Percentiles rank a stretch among this genome's conserved stretches.
Evolutionary conservation across 2,113 vertebrate species (phyloP).

Genomic region (Calidris pugnax): DNA sequence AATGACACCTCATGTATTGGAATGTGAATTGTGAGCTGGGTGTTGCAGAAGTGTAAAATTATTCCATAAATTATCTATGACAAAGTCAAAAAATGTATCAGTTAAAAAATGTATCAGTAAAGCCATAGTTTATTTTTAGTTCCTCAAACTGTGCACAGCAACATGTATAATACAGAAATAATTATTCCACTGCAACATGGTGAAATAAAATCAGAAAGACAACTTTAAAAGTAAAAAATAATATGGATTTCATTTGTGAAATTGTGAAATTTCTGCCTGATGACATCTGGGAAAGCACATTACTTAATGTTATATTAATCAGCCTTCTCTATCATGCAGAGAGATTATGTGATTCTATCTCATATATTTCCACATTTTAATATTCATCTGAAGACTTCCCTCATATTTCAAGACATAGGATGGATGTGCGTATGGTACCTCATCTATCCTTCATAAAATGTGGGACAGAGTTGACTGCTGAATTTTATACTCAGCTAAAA

Average conservation of each 20-base stretch:
- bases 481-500: not conserved
- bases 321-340: not conserved
- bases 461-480: not conserved
- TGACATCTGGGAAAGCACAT: not conserved
- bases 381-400: not conserved
- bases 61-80: slow-evolving; percentile 72
- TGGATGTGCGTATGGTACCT: not conserved
- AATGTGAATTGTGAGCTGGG: slow-evolving; percentile 61
- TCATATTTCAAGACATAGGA: not conserved
- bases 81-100: slow-evolving; percentile 62
- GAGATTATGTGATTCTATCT: not conserved
- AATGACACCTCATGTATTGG: slow-evolving; percentile 67
- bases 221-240: not conserved
- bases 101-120: slow-evolving; percentile 51
- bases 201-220: not conserved
- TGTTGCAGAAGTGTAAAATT: slow-evolving; percentile 68
- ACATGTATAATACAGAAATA: slow-evolving; percentile 8
- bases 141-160: slow-evolving; percentile 4
- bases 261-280: not conserved
- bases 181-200: not conserved
- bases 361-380: not conserved
- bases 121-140: slow-evolving; percentile 67
- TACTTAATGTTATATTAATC: not conserved
- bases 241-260: not conserved
- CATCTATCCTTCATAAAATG: not conserved